Conservation (phyloP, 2,797 vertebrate genomes). For the Emys orbicularis region DNA sequence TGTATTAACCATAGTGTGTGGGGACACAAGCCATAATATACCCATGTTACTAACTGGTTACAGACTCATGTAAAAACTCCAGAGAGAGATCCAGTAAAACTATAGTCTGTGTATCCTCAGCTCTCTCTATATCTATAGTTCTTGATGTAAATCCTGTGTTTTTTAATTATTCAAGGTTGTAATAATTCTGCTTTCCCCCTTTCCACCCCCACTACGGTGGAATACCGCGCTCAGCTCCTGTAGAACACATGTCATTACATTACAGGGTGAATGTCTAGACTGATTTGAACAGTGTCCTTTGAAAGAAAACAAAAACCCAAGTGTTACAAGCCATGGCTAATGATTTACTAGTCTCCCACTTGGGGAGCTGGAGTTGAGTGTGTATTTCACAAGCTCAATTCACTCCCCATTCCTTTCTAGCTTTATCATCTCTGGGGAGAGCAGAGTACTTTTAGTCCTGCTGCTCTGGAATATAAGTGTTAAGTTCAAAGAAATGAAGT, state of each 20-base stretch:
- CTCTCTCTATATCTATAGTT: background rate
- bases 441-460: background rate
- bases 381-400: background rate
- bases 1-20: background rate
- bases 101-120: background rate
- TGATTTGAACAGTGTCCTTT: background rate
- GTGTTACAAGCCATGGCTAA: background rate
- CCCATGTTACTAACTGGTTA: background rate
- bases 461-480: background rate
- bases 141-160: background rate
- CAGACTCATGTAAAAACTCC: background rate
- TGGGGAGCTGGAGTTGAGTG: fast-evolving
- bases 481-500: background rate
- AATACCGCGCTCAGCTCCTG: fast-evolving
- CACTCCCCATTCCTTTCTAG: background rate
- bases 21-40: background rate
- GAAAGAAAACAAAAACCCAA: fast-evolving
- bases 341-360: background rate
- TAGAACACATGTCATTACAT: fast-evolving
- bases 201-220: background rate
- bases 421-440: background rate
- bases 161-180: fast-evolving
- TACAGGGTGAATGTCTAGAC: background rate
- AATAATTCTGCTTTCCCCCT: background rate
- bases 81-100: background rate